These are phyloP conservation scores for Acanthosepion esculentum DNA, from an alignment of 2,888 invertebrate species.

Conservation along the genomic window DNA sequence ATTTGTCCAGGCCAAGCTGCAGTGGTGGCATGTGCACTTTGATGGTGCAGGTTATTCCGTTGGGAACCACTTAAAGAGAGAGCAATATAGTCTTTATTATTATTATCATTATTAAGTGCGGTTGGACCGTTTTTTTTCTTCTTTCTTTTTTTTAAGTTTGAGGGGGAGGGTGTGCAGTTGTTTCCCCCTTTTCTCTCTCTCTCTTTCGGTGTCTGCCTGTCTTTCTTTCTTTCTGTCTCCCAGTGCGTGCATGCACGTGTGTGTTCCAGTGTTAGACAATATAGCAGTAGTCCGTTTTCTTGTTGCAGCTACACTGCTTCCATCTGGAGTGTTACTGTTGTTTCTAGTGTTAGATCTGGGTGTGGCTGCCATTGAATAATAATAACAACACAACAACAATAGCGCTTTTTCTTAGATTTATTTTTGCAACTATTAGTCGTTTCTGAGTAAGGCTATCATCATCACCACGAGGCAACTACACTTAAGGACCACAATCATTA, in stretches of 20 bases:
- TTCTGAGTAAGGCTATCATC: not conserved
- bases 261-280: not conserved
- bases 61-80: too few relatives aligned
- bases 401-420: not conserved
- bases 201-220: not conserved
- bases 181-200: not conserved
- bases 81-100: not conserved
- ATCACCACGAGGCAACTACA: not conserved
- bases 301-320: not conserved
- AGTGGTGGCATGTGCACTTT: not conserved
- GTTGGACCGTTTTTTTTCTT: not conserved
- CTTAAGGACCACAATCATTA: not conserved
- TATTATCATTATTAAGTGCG: not conserved
- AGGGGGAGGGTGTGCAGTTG: not conserved
- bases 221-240: not conserved
- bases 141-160: not conserved
- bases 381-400: not conserved
- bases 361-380: constrained; percentile 36
- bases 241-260: not conserved
- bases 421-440: not conserved
- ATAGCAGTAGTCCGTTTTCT: not conserved
- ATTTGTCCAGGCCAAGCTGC: not conserved
- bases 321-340: not conserved
- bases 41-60: too few relatives aligned
- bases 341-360: not conserved